A percentile compares a stretch with the other conserved stretches of the same genome.
Evolutionary conservation across 2,797 vertebrate genomes (phyloP).

Genomic region (Anisognathus igniventris): DNA sequence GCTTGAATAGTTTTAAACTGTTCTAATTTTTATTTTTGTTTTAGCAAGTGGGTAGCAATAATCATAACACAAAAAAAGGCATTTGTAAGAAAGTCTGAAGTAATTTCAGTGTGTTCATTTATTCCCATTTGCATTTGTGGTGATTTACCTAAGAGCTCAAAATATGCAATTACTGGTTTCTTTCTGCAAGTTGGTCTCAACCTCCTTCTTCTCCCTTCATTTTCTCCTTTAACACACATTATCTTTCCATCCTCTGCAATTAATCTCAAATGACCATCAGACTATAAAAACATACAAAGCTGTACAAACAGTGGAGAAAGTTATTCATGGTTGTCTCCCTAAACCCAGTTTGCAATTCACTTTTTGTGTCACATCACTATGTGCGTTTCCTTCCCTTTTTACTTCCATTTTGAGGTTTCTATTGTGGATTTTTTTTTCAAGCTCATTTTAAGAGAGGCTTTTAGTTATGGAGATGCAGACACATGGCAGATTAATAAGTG

Average conservation of each 20-base stretch:
- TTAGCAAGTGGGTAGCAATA: background rate
- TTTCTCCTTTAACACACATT: conserved; percentile 6
- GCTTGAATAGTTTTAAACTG: background rate
- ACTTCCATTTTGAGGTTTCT: background rate
- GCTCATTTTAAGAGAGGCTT: background rate
- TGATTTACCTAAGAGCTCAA: background rate
- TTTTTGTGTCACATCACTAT: background rate
- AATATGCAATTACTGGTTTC: background rate
- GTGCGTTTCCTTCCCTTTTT: background rate
- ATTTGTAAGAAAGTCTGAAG: background rate
- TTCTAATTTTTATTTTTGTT: background rate
- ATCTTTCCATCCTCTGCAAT: conserved; percentile 20
- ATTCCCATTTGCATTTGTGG: background rate
- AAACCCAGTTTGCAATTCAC: background rate
- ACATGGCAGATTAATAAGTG: background rate
- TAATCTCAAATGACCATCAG: conserved; percentile 36
- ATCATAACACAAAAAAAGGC: background rate
- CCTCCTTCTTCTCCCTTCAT: background rate
- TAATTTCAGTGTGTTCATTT: background rate
- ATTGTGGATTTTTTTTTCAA: background rate
- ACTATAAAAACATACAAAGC: conserved; percentile 34
- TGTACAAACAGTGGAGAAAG: conserved; percentile 17
- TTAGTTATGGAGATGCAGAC: background rate
- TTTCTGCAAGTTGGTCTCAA: background rate
- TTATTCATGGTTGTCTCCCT: background rate